Percentiles rank a stretch among this genome's conserved stretches.
phyloP scores from a whole-genome alignment of 2,113 vertebrate genomes.

The Chaetodon trifascialis region DNA sequence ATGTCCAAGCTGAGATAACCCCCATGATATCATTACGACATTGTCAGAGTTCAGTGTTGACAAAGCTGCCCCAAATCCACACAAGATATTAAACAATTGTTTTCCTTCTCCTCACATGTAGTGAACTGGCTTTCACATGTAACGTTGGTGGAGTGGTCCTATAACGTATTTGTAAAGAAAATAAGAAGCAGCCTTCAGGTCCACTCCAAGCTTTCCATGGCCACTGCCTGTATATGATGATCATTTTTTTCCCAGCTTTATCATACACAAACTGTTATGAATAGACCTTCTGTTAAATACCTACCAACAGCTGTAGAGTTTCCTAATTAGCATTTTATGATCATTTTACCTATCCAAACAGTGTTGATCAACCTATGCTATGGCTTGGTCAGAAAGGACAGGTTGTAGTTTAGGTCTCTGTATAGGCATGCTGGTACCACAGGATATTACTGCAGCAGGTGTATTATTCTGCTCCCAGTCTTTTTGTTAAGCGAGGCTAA shows the following conservation, averaged over 20 bases:
- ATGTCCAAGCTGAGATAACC: too few species aligned
- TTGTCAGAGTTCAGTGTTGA: not conserved
- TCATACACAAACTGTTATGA: slow-evolving; percentile 1
- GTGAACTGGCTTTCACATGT: too few species aligned
- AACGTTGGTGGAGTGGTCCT: too few species aligned
- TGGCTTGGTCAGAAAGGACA: not conserved
- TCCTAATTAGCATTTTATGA: not conserved
- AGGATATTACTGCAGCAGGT: not conserved
- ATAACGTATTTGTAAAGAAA: too few species aligned
- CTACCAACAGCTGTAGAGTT: not conserved
- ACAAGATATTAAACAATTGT: too few species aligned
- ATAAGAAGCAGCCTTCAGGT: too few species aligned
- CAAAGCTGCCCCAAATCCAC: not conserved
- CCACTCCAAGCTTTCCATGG: too few species aligned
- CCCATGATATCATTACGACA: not conserved
- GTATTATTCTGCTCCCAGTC: not conserved
- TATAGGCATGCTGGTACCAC: not conserved
- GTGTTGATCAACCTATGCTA: not conserved
- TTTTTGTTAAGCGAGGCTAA: not conserved
- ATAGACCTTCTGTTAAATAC: not conserved
- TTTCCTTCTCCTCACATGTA: too few species aligned
- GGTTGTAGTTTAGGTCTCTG: not conserved
- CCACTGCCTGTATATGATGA: too few species aligned
- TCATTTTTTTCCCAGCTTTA: slow-evolving; percentile 6
- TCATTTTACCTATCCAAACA: not conserved